phyloP scores from a whole-genome alignment of 2,797 vertebrate genomes.

The Masticophis lateralis region DNA sequence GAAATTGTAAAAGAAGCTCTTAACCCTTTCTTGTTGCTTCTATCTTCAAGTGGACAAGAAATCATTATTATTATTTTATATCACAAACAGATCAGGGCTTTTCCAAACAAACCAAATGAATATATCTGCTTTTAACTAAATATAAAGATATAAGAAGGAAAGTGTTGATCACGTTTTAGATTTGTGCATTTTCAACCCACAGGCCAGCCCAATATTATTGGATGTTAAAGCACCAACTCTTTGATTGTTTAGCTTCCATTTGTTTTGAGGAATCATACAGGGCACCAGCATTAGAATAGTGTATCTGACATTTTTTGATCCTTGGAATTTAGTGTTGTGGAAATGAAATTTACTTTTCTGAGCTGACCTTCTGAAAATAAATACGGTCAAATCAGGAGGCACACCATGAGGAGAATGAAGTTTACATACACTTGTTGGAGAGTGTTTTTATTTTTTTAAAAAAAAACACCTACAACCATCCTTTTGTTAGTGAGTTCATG shows the following conservation, averaged over 20 bases:
- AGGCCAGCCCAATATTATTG: neutral
- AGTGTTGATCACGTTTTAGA: neutral
- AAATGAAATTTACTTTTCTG: conserved; percentile 23
- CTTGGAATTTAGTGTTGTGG: conserved; percentile 2
- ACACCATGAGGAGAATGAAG: neutral
- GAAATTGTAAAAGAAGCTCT: neutral
- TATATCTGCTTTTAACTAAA: neutral
- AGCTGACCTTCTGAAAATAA: conserved; percentile 26
- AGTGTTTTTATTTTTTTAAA: neutral
- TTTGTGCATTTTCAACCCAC: neutral
- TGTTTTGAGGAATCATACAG: neutral
- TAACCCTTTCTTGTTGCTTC: neutral
- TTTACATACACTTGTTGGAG: neutral
- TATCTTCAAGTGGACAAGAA: neutral
- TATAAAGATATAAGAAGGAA: neutral
- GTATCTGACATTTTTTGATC: neutral
- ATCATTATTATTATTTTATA: neutral
- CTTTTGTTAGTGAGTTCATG: neutral
- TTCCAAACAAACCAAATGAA: neutral
- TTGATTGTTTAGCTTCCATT: neutral
- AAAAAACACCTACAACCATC: neutral
- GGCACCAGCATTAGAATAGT: neutral
- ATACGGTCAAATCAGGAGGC: neutral
- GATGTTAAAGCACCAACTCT: neutral
- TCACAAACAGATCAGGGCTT: neutral